A percentile compares a stretch with the other conserved stretches of the same genome.
These are phyloP conservation scores for Daktulosphaira vitifoliae DNA, from an alignment of 1,140 invertebrate species.

Conservation along the genomic window DNA sequence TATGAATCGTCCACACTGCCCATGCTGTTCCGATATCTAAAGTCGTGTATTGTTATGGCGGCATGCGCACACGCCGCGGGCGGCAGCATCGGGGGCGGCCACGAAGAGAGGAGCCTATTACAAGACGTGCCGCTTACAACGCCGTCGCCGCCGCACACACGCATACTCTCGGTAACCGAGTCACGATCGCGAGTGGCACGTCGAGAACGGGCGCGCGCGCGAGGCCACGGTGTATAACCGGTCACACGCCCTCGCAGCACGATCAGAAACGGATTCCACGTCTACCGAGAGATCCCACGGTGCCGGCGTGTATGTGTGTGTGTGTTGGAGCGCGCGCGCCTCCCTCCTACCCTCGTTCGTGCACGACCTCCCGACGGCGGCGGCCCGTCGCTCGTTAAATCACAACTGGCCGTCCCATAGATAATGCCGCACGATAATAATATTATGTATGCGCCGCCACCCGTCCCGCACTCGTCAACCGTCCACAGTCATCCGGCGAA, in stretches of 20 bases:
- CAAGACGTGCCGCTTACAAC: no score
- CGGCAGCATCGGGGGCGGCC: no score
- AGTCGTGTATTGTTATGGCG: not conserved
- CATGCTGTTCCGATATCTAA: not conserved
- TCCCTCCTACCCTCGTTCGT: no score
- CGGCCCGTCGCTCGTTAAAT: not conserved
- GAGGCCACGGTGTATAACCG: not conserved
- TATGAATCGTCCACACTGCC: not conserved
- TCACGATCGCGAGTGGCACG: constrained; percentile 9
- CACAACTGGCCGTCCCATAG: not conserved
- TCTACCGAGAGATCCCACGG: not conserved
- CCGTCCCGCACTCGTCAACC: not conserved
- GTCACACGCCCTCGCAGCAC: constrained; percentile 15
- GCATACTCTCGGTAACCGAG: constrained; percentile 1
- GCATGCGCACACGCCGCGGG: not conserved
- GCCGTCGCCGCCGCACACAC: constrained; percentile 7
- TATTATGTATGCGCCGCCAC: not conserved
- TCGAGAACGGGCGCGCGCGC: not conserved
- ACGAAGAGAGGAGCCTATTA: not conserved
- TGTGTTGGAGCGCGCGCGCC: not conserved
- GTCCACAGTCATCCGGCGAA: no score
- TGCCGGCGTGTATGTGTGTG: not conserved
- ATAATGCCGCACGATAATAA: constrained; percentile 13
- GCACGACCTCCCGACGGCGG: no score
- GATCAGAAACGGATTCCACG: constrained; percentile 7